Conservation (phyloP, 2,888 invertebrate species). For the Liodrosophila aerea region DNA sequence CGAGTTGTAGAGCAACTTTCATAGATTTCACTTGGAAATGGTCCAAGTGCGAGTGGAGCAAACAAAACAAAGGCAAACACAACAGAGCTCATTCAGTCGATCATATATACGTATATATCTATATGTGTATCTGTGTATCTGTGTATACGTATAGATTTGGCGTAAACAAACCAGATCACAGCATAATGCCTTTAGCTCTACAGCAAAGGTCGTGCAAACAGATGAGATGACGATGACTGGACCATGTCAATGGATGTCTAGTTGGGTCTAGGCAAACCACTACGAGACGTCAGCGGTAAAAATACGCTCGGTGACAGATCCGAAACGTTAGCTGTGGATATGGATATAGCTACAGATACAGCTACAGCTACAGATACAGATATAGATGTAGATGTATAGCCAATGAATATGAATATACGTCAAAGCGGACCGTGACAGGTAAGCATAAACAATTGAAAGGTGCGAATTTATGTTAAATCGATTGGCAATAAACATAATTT, state of each 20-base stretch:
- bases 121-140: neutral
- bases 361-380: no score
- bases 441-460: constrained; percentile 64
- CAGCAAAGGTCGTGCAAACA: constrained; percentile 61
- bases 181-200: constrained; percentile 5
- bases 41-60: constrained; percentile 45
- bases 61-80: constrained; percentile 11
- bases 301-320: constrained; percentile 22
- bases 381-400: no score
- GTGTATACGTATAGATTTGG: neutral
- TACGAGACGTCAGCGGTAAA: constrained; percentile 54
- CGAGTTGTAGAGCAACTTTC: constrained; percentile 56
- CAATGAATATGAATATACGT: constrained; percentile 1
- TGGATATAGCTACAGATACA: no score
- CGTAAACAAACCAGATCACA: constrained; percentile 63
- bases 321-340: no score
- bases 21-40: constrained; percentile 75
- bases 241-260: constrained; percentile 53
- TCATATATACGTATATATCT: constrained; percentile 50
- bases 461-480: constrained; percentile 71
- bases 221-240: constrained; percentile 49
- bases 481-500: constrained; percentile 64
- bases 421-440: constrained; percentile 29
- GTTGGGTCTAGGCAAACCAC: constrained; percentile 80
- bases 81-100: constrained; percentile 17